Base-by-base conservation (phyloP, 2,888 invertebrate genomes). In the Acrocyrtus sp. region DNA sequence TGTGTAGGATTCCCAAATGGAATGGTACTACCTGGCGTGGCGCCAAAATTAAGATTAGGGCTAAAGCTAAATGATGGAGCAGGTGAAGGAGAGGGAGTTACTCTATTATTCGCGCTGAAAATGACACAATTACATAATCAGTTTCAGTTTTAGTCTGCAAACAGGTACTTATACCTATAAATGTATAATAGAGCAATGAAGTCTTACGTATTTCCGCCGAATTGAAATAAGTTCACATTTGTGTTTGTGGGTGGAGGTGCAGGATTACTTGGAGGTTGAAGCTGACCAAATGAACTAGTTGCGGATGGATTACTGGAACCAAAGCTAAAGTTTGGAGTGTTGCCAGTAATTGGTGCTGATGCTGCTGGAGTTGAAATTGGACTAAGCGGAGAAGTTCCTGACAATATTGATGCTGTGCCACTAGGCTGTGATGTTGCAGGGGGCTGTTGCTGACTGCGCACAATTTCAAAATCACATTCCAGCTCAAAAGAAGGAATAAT, bases 1-100 rank as follows among this genome's bases (percentile, higher is more conserved):
- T 57, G 70, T 27, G 51, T 45, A 12, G 70, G 63, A 26, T 63
- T 70, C 15, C 70, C 70, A 58, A 70, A 70, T 63, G 70, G 70
- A 57, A 70, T 62, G 70, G 57, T 24, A 8, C 26, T 15, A 60
- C 10, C 70, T 51, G 5, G 70, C 62, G 17, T 39, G 45, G 45
- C 5, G 26, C 57, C 56, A 50, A 70, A 70, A 21, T 70, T 70
- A 8, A 70, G 48, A 50, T 70, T 62, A n/a, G 69, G 69, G 4
- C 56, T 62, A 22, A 70, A 29, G 50, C 43, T 62, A 24, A 70
- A 70, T 21, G 61, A 50, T 10, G 67, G 57, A 2, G 70, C 22
- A 3, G 54, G 24, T 5, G 68, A 43, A 17, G 69, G 41, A 22
- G n/a, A n/a, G n/a, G n/a, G n/a, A n/a, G 47, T 2, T 41, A 27